Evolutionary conservation across 2,888 invertebrate species (phyloP), one percentile per base, ranked within the genome.

Genomic region (Entomobrya multifasciata): DNA sequence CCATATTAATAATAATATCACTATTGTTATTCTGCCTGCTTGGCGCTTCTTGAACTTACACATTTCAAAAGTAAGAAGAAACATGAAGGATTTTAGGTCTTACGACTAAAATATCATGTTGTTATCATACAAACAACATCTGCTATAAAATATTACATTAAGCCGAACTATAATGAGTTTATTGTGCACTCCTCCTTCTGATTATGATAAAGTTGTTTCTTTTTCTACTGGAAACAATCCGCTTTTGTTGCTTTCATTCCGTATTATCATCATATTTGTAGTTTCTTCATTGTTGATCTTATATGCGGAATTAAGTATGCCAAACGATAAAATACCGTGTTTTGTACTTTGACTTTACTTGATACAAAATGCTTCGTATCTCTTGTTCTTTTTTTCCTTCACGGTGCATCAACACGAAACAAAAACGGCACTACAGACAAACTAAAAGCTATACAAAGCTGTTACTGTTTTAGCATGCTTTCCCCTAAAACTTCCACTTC

Each of bases 141-240:
- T 74, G 25, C 3, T 22, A 52, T 52, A 27, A 74, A 72, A 72
- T 22, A 72, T 72, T 47, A 17, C n/a, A 27, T 47, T 74, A 52
- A 74, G 74, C 52, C 22, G 52, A 49, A 74, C 25, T 44, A 74
- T 74, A 74, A 74, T 52, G 74, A 74, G 74, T 74, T 52, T 52
- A 74, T 74, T 74, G 74, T 52, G 52, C 13, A 74, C 74, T 30
- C 74, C 52, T 74, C 74, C 30, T 74, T 49, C 74, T 74, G 49
- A 74, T 74, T 74, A 41, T 74, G 74, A 74, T 74, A 74, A 74
- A 74, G 74, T 74, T 74, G 52, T 74, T 44, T 74, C 74, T 49
- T 74, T 36, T 52, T 74, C 27, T 52, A 30, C 27, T 52, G 52
- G 74, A 74, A 74, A 74, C 74, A 74, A 74, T 52, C 74, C 70